Percentiles rank a stretch among this genome's conserved stretches.
Evolutionary conservation across 2,113 vertebrate genomes (phyloP).

Genomic region (Paracanthobrama guichenoti): DNA sequence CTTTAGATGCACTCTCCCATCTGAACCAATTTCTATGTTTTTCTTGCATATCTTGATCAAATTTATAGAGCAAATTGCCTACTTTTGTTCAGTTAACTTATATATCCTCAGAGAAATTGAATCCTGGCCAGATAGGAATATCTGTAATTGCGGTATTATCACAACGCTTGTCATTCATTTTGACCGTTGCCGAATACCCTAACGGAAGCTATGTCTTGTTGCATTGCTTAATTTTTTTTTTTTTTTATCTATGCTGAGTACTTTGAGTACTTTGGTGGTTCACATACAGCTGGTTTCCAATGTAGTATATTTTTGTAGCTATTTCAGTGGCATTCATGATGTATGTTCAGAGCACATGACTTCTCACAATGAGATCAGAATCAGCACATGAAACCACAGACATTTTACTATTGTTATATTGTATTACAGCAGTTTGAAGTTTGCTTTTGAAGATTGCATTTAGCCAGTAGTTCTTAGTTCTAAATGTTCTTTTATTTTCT

Average conservation of each 20-base stretch:
- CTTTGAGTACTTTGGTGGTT: background rate
- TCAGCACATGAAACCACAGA: background rate
- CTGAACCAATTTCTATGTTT: background rate
- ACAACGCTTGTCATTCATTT: background rate
- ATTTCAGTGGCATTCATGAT: background rate
- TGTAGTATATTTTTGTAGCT: background rate
- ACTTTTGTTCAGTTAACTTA: background rate
- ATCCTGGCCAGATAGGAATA: background rate
- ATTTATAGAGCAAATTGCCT: background rate
- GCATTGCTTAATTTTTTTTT: background rate
- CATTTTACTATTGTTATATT: background rate
- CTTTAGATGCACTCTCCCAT: background rate
- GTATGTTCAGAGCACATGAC: background rate
- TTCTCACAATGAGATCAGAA: background rate
- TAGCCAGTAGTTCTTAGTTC: background rate
- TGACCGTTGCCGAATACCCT: background rate
- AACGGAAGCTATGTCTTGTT: background rate
- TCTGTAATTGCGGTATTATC: background rate
- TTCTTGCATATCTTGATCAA: background rate
- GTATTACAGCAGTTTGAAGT: background rate
- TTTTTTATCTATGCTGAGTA: background rate
- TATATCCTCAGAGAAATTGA: background rate
- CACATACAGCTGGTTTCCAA: background rate
- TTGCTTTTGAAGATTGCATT: background rate
- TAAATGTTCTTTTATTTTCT: background rate